These are phyloP conservation scores for Ochotona princeps DNA, from an alignment of 2,113 vertebrate genomes.

Conservation along the genomic window DNA sequence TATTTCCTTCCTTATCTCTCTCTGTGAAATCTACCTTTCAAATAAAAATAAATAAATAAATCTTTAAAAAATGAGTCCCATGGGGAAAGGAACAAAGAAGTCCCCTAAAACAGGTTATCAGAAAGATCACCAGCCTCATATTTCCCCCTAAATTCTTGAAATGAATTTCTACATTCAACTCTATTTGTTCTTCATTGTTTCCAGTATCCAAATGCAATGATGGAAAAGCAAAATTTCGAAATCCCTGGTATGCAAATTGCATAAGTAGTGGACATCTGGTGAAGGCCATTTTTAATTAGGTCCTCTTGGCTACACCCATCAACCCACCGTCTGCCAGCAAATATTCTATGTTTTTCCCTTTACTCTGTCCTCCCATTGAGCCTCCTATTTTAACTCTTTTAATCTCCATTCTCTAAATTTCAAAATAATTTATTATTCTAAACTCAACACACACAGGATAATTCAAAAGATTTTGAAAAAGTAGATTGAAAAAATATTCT, in stretches of 20 bases:
- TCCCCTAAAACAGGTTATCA: neutral
- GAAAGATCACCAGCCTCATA: neutral
- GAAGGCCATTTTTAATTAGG: slow-evolving; percentile 44
- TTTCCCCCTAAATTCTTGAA: neutral
- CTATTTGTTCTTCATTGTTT: neutral
- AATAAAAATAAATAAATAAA: too few relatives aligned
- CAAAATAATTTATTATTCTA: slow-evolving; percentile 15
- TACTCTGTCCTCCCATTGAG: neutral
- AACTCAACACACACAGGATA: neutral
- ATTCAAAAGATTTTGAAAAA: too few relatives aligned
- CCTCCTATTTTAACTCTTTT: neutral
- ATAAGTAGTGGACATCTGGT: slow-evolving; percentile 40
- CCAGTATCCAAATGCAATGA: slow-evolving; percentile 15
- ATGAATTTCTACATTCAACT: neutral
- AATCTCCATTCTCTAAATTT: neutral
- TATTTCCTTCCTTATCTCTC: too few relatives aligned
- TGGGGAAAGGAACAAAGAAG: neutral
- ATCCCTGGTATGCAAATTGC: slow-evolving; percentile 22
- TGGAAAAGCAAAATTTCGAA: slow-evolving; percentile 52
- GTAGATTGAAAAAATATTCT: too few relatives aligned
- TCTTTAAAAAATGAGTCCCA: too few relatives aligned
- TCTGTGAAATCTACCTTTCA: too few relatives aligned
- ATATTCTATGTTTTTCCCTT: slow-evolving; percentile 1
- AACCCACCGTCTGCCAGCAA: slow-evolving; percentile 19
- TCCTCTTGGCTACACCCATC: neutral